Evolutionary conservation across 2,888 invertebrate species (phyloP), one percentile per base, ranked within the genome.

Genomic region (Hylaea fasciaria): DNA sequence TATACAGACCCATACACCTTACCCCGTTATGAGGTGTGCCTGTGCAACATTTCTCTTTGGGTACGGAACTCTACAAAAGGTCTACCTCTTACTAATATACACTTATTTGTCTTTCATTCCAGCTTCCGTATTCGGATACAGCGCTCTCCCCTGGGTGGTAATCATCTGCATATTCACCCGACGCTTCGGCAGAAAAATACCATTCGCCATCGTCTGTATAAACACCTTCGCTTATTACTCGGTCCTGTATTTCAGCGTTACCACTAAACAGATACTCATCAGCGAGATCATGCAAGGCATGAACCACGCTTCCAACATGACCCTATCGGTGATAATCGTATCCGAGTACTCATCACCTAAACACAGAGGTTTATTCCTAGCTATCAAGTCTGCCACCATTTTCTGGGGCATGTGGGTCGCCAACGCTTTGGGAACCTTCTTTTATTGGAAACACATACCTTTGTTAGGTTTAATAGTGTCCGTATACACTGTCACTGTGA

Each of bases 401-500:
- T 71, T 71, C 5, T 77, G 78, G 76, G 79, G 78, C 2, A 52
- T 77, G 1, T 79, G 78, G 76, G 68, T 71, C 4, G 65, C 81
- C 0, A 81, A 81, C 37, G 70, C 74, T 0, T 71, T 80, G 14
- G 81, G 80, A 2, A 73, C 77, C 0, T 76, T 73, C 52, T 69
- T 67, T 2, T 39, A 74, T 62, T 79, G 79, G 78, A 78, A 66
- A 13, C 67, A 66, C 44, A 77, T 80, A 13, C 66, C 76, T 1
- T 14, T 75, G 4, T 13, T 76, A 0, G 74, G 74, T 0, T 56
- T 73, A 9, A 28, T 66, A 9, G 47, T 64, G 14, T 68, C 73
- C 0, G 0, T 69, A 0, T 72, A 66, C 35, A 56, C 56, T 0
- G 32, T 66, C 0, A 62, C 64, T 1, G 52, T 69, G 5, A 45